phyloP scores from a whole-genome alignment of 2,888 invertebrate genomes.

The Trissolcus brochymenae region DNA sequence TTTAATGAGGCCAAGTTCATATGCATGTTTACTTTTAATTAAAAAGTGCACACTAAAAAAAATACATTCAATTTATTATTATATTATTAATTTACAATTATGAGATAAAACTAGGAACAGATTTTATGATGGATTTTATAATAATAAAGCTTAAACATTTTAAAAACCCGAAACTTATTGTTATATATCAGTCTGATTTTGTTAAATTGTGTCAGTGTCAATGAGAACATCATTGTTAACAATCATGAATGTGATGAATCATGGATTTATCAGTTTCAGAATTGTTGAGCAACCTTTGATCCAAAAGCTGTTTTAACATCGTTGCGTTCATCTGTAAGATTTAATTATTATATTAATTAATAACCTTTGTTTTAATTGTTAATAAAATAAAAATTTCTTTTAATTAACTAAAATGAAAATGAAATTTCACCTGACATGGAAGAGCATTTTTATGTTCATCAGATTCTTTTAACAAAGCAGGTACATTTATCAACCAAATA shows the following conservation, averaged over 20 bases:
- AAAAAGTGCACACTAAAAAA: too few species aligned
- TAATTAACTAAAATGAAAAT: not conserved
- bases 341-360: too few species aligned
- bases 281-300: not conserved
- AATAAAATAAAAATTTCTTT: not conserved
- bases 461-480: constrained; percentile 24
- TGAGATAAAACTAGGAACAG: too few species aligned
- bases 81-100: not conserved
- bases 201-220: too few species aligned
- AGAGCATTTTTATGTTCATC: constrained; percentile 13
- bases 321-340: constrained; percentile 7
- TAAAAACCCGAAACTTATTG: too few species aligned
- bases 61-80: not conserved
- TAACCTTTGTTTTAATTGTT: not conserved
- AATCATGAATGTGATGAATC: constrained; percentile 15
- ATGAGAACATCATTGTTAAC: not conserved
- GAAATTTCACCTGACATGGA: constrained; percentile 29
- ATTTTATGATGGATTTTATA: too few species aligned
- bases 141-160: too few species aligned
- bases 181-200: not conserved
- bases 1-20: too few species aligned
- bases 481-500: constrained; percentile 32
- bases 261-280: not conserved
- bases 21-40: too few species aligned
- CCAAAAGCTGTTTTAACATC: constrained; percentile 4